Evolutionary conservation across 2,113 vertebrate genomes (phyloP).

Genomic region (Sakesphorus luctuosus): DNA sequence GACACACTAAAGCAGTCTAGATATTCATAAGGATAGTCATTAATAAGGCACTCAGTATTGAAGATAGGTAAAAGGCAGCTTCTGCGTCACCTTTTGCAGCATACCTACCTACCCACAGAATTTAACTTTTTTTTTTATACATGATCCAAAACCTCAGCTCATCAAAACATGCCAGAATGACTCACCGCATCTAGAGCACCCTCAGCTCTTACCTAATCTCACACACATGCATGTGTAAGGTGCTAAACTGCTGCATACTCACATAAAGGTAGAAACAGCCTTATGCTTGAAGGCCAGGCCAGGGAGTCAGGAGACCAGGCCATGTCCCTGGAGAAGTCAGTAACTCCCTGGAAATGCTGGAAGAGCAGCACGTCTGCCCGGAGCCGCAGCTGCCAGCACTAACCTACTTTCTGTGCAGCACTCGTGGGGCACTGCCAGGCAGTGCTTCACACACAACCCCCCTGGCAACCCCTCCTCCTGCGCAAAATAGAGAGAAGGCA

Average conservation of each 20-base stretch:
- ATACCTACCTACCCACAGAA: neutral
- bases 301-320: neutral
- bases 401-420: neutral
- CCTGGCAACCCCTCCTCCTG: neutral
- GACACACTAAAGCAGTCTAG: neutral
- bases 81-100: neutral
- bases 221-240: neutral
- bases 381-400: neutral
- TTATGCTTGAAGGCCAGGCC: neutral
- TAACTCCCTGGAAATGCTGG: neutral
- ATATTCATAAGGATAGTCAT: neutral
- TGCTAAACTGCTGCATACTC: neutral
- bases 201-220: neutral
- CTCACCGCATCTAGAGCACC: neutral
- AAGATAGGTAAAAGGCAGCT: neutral
- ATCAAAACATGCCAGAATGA: neutral
- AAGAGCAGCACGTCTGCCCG: neutral
- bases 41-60: neutral
- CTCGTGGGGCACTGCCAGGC: neutral
- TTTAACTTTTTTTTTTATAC: neutral
- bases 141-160: neutral
- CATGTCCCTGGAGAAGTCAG: neutral
- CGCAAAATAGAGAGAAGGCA: fast-evolving
- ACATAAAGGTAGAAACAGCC: neutral
- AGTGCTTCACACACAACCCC: neutral